Base-by-base conservation (phyloP, 2,797 vertebrate species). In the Carapus acus region DNA sequence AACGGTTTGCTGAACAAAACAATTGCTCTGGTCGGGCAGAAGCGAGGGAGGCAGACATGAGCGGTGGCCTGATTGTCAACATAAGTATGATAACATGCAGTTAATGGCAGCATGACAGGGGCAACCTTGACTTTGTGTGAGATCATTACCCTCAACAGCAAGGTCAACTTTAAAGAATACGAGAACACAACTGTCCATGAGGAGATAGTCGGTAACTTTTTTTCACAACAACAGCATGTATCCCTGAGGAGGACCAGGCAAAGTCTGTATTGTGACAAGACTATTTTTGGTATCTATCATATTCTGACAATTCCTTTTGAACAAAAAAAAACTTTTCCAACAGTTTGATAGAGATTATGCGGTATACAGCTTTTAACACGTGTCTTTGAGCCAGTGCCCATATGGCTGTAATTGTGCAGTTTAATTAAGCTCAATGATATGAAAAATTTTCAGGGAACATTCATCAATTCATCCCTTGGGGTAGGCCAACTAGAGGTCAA, bases 1-100 rank as follows among this genome's bases (percentile, higher is more conserved):
- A 49, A 63, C 38, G 44, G 55, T 43, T 16, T 47, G 33, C 38
- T 19, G 13, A 7, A 44, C 62, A 55, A 66, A 60, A 55, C n/a
- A 41, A 63, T 49, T 9, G 18, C 46, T 71, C 19, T 20, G 66
- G 67, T 71, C 56, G 69, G 45, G 23, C 24, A 23, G 13, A 39
- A 63, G 58, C 15, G 21, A 19, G 38, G 54, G 65, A 34, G 50
- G 56, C n/a, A 54, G 23, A 56, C 63, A 81, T 74, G 44, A 79
- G 61, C 65, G 60, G 62, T 52, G 62, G 43, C 29, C 41, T 48
- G 49, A 67, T 65, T 69, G 74, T 79, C 69, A 78, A 73, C 68
- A 76, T 41, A 16, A 59, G 22, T 22, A 53, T 75, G 72, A 81
- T 79, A 61, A 69, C 86, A 74, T 17, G 41, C 62, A 65, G 54